Conservation (phyloP, 37 sponge, comb jelly and placozoan species). For the Tethya wilhelma region DNA sequence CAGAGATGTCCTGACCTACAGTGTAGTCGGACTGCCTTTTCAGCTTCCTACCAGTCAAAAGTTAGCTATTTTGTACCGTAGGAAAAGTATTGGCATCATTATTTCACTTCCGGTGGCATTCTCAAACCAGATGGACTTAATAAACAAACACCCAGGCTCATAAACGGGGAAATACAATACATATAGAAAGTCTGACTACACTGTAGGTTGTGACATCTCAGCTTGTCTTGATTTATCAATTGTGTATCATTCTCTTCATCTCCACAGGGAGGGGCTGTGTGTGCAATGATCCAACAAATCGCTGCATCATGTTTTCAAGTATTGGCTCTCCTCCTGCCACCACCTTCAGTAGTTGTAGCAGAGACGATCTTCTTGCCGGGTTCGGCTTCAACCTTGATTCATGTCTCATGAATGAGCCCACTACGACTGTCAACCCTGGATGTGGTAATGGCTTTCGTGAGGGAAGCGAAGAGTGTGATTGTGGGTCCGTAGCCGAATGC, state of each 20-base stretch:
- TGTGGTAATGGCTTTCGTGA: constrained; percentile 86
- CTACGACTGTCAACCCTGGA: constrained; percentile 24
- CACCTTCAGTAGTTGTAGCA: constrained; percentile 32
- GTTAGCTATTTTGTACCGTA: too few species aligned
- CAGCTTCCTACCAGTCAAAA: too few species aligned
- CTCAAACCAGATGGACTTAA: too few species aligned
- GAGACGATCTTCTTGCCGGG: neutral
- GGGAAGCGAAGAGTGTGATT: constrained; percentile 66
- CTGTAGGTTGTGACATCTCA: neutral
- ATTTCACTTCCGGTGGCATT: too few species aligned
- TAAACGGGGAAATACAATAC: too few species aligned
- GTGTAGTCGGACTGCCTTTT: too few species aligned
- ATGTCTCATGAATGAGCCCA: constrained; percentile 45
- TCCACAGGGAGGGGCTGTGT: constrained; percentile 1
- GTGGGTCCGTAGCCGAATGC: constrained; percentile 66
- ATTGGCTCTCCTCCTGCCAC: neutral
- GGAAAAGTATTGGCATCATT: too few species aligned
- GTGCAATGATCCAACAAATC: constrained; percentile 1
- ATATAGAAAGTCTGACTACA: neutral
- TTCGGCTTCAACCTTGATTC: neutral
- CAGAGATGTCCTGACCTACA: neutral
- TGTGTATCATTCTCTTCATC: too few species aligned
- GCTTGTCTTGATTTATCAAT: neutral
- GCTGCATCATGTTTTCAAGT: constrained; percentile 41
- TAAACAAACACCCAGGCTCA: too few species aligned